These are phyloP conservation scores for Euwallacea fornicatus DNA, from an alignment of 1,140 invertebrate species.

Conservation along the genomic window DNA sequence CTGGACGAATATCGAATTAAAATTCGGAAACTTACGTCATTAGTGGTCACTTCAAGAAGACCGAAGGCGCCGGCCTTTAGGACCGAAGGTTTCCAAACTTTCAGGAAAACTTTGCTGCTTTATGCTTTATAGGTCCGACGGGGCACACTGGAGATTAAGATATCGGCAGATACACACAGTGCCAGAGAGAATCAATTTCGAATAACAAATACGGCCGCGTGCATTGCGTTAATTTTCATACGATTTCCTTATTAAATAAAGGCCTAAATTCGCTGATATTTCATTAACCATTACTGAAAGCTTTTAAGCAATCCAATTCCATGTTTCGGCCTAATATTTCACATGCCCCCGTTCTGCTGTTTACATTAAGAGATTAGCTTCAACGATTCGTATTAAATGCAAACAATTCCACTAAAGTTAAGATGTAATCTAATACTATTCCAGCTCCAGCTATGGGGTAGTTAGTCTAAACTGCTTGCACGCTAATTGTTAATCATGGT, in stretches of 20 bases:
- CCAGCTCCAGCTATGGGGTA: constrained; percentile 16
- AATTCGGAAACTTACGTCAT: neutral
- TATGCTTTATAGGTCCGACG: neutral
- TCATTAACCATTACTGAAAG: neutral
- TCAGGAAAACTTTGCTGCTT: neutral
- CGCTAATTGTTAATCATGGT: constrained; percentile 25
- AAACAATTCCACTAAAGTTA: constrained; percentile 17
- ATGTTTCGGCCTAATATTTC: constrained; percentile 1
- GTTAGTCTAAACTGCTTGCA: constrained; percentile 16
- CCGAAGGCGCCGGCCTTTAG: neutral
- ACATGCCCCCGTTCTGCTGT: constrained; percentile 2
- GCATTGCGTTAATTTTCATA: too few species aligned
- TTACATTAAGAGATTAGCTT: constrained; percentile 24
- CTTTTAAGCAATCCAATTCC: neutral
- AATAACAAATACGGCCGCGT: too few species aligned
- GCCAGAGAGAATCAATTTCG: too few species aligned
- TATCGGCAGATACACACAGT: too few species aligned
- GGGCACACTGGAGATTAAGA: too few species aligned
- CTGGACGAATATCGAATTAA: neutral
- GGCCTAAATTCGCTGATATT: too few species aligned
- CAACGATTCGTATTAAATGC: constrained; percentile 16
- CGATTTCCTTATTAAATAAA: too few species aligned
- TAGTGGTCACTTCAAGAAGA: neutral
- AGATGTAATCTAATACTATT: constrained; percentile 27
- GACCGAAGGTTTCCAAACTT: neutral